Base-by-base conservation (phyloP, 2,113 vertebrate genomes). In the Campylomormyrus numenius region DNA sequence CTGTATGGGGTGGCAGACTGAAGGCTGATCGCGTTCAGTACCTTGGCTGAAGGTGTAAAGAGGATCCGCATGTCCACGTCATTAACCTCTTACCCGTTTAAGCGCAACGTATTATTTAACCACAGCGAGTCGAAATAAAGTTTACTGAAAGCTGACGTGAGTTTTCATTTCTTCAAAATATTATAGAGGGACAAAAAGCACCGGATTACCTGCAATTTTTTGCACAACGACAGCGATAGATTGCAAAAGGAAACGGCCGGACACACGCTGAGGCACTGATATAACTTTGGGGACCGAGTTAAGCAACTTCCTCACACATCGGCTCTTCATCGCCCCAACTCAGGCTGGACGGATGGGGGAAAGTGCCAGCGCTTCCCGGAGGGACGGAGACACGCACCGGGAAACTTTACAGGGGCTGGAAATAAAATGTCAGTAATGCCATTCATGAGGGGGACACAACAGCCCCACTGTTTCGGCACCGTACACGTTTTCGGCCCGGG, bases 381-480 rank as follows among this genome's bases (percentile, higher is more conserved):
- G 21, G 21, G 56, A n/a, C 21, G 56, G 56, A 17, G 62, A 66
- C 62, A 66, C 62, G 62, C 31, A 80, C 84, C 6, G 17, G 45
- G 24, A 50, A n/a, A 86, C 84, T 27, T 86, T 21, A 48, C 45
- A 49, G 84, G 45, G 31, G 74, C 84, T 49, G 84, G 84, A 49
- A 86, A 27, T 80, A 13, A 86, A 86, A 86, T 49, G 42, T 50
- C 84, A 86, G 24, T 49, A 86, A 86, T 50, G 17, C 84, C 84
- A 86, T 86, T 86, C 84, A 86, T 86, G 21, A 86, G 24, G 84
- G 42, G 83, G 11, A 50, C 46, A 86, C 45, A 86, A 86, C 21
- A 86, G 84, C n/a, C 10, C 84, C 84, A 48, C 21, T 86, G 84
- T 86, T 50, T n/a, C 45, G 15, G 35, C 45, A 49, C 84, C 45